Percentiles rank a stretch among this genome's conserved stretches.
Evolutionary conservation across 2,888 invertebrate species (phyloP).

Genomic region (Tanytarsus gracilentus): DNA sequence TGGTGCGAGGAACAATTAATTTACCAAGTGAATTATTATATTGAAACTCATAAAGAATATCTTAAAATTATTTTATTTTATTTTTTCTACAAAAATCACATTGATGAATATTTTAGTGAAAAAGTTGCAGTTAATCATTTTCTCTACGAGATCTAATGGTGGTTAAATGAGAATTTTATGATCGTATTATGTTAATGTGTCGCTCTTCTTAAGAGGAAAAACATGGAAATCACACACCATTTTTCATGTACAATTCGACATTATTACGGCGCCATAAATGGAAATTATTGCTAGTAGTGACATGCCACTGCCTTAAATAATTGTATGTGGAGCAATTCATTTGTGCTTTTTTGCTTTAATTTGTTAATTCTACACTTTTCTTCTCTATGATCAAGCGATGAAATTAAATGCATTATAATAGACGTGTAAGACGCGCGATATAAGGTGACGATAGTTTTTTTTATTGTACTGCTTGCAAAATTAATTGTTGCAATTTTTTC

Average conservation of each 20-base stretch:
- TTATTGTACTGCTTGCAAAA: not conserved
- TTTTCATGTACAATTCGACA: too few relatives aligned
- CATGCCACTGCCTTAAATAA: too few relatives aligned
- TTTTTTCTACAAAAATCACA: not conserved
- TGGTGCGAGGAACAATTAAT: constrained; percentile 9
- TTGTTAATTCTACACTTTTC: too few relatives aligned
- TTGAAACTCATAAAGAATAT: not conserved
- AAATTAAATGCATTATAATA: too few relatives aligned
- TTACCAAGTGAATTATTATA: constrained; percentile 8
- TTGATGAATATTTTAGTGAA: not conserved
- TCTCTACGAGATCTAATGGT: not conserved
- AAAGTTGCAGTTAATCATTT: not conserved
- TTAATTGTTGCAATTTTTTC: not conserved
- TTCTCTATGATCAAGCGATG: too few relatives aligned
- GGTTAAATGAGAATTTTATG: constrained; percentile 14
- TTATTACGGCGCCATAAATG: too few relatives aligned
- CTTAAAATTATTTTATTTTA: not conserved
- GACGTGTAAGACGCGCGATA: not conserved
- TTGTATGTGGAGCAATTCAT: too few relatives aligned
- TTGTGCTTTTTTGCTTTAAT: too few relatives aligned
- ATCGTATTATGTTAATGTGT: too few relatives aligned
- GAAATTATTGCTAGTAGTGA: too few relatives aligned
- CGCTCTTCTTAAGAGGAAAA: too few relatives aligned
- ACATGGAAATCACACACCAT: too few relatives aligned
- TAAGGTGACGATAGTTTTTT: not conserved